Evolutionary conservation across 2,797 vertebrate species (phyloP).

Genomic region (Epinephelus awoara): DNA sequence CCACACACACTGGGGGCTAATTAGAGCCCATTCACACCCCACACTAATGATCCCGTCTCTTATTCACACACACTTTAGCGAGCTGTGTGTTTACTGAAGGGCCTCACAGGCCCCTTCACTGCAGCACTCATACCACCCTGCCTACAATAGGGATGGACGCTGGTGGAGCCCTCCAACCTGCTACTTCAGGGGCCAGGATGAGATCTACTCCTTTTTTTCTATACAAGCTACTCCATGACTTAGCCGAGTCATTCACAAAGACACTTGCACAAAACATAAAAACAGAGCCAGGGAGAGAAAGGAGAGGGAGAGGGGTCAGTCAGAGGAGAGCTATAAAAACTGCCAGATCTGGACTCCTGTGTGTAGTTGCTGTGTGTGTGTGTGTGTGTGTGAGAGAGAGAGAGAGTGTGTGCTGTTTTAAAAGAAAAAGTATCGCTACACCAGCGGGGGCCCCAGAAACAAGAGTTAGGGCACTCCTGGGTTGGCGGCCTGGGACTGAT

Average conservation of each 20-base stretch:
- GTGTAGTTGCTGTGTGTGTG: conserved; percentile 55
- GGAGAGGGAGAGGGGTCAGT: conserved; percentile 75
- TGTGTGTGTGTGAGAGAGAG: conserved; percentile 38
- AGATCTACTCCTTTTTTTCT: conserved; percentile 63
- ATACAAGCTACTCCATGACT: conserved; percentile 73
- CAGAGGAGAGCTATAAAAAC: conserved; percentile 84
- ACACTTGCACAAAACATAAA: conserved; percentile 74
- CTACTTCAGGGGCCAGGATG: conserved; percentile 67
- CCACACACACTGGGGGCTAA: conserved; percentile 78
- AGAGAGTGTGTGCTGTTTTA: conserved; percentile 65
- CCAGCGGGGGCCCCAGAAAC: conserved; percentile 84
- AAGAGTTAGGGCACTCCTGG: conserved; percentile 87
- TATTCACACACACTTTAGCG: conserved; percentile 86
- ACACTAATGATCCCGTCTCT: conserved; percentile 84
- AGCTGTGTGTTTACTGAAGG: conserved; percentile 86
- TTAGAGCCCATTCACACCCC: conserved; percentile 87
- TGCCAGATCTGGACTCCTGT: conserved; percentile 74
- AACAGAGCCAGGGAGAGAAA: conserved; percentile 71
- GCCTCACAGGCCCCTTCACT: conserved; percentile 69
- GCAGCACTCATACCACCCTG: conserved; percentile 75
- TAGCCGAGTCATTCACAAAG: conserved; percentile 73
- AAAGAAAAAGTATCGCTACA: conserved; percentile 84
- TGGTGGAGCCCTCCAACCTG: conserved; percentile 62
- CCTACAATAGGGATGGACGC: conserved; percentile 69
- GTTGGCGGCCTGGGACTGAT: conserved; percentile 90